Evolutionary conservation across 2,113 vertebrate genomes (phyloP), one percentile per base, ranked within the genome.

Genomic region (Gobius niger): DNA sequence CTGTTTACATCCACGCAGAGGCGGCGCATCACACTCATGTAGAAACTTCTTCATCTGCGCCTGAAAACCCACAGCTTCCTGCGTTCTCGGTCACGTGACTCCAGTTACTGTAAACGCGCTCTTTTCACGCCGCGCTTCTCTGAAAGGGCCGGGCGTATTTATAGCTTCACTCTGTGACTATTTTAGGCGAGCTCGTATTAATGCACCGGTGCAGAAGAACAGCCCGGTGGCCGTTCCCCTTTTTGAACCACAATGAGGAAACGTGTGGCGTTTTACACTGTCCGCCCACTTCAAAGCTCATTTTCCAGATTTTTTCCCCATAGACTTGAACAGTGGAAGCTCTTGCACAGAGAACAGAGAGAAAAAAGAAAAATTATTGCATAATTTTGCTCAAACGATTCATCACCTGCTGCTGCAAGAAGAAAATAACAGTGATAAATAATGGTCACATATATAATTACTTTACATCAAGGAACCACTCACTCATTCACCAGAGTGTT

Each of bases 61-160:
- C 24, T 4, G 6, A 47, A 49, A 50, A 64, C 70, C 12, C 77
- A 77, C 75, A 75, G 67, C 60, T 68, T 56, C 12, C 53, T 13
- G 53, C 7, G 16, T 34, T 24, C 34, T 16, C n/a, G n/a, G 72
- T 42, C 53, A 41, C 12, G 4, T 18, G 56, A 9, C 2, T 60
- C 14, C 4, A 9, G 7, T 60, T 44, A 60, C 57, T 42, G 57
- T 60, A 60, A 60, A 16, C n/a, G 34, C 44, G 7, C 15, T 4
- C 12, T 5, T 52, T 44, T 50, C 50, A 47, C 44, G 18, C 54
- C 10, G 7, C 15, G 46, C 5, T 47, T 4, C 11, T 14, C 51
- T 53, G 51, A 18, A 10, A 15, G 6, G 16, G 10, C 24, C 3
- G 13, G 56, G 42, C 15, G 9, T 40, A n/a, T 60, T 16, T 60